phyloP scores from a whole-genome alignment of 1,140 invertebrate genomes.

The Caenorhabditis remanei region DNA sequence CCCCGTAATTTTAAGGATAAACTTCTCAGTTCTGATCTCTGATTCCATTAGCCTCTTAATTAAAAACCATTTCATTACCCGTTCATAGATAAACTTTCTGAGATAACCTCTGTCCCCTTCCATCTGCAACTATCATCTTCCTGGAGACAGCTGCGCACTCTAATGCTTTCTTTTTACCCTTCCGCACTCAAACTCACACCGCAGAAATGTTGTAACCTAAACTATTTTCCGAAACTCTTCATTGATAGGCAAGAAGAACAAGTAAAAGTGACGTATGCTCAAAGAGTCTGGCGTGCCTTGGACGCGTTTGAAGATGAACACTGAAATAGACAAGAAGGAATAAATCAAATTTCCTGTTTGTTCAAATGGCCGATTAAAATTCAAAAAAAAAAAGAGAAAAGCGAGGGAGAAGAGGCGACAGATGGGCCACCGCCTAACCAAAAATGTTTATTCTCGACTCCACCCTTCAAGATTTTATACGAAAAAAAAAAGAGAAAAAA shows the following conservation, averaged over 20 bases:
- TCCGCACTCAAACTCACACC: neutral
- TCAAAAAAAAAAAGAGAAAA: neutral
- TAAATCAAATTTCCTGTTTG: slow-evolving; percentile 40
- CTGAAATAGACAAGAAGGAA: too few species aligned
- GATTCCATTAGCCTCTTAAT: too few species aligned
- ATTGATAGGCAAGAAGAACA: neutral
- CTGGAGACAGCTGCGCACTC: slow-evolving; percentile 25
- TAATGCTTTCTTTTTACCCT: neutral
- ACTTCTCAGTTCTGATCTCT: too few species aligned
- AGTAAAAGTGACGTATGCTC: slow-evolving; percentile 9
- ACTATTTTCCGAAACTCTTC: neutral
- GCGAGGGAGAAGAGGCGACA: neutral
- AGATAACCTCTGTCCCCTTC: neutral
- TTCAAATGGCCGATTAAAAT: slow-evolving; percentile 33
- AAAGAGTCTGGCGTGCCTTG: neutral
- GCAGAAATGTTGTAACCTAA: slow-evolving; percentile 51
- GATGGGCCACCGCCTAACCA: neutral
- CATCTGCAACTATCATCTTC: neutral
- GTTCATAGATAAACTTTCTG: too few species aligned
- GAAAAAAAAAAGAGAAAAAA: neutral
- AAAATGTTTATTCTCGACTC: slow-evolving; percentile 50
- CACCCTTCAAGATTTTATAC: slow-evolving; percentile 27
- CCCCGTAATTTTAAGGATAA: too few species aligned
- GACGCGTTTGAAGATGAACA: too few species aligned
- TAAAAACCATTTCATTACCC: too few species aligned